A percentile compares a stretch with the other conserved stretches of the same genome.
Evolutionary conservation across 2,888 invertebrate genomes (phyloP).

Genomic region (Corbicula japonica): DNA sequence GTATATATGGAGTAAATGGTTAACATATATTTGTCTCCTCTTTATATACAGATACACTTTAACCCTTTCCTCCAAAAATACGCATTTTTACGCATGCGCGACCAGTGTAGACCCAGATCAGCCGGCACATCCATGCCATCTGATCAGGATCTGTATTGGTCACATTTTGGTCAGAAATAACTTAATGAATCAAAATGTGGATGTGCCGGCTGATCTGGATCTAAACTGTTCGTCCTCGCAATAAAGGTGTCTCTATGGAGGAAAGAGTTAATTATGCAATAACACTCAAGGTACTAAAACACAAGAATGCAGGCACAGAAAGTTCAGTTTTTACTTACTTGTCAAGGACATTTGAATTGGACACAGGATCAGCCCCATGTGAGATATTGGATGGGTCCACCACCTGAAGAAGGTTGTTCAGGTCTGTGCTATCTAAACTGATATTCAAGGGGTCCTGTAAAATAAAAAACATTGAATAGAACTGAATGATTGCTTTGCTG

Average conservation of each 20-base stretch:
- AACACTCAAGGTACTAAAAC: neutral
- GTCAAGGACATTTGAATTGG: slow-evolving; percentile 36
- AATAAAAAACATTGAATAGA: neutral
- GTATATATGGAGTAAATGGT: too few relatives aligned
- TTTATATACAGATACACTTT: too few relatives aligned
- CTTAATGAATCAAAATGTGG: neutral
- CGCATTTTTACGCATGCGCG: too few relatives aligned
- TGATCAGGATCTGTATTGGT: neutral
- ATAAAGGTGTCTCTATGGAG: neutral
- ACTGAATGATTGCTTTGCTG: neutral
- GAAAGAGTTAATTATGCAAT: neutral
- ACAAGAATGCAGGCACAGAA: neutral
- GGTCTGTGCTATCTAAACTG: slow-evolving; percentile 33
- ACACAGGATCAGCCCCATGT: slow-evolving; percentile 14
- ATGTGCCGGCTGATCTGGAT: neutral
- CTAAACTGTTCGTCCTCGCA: neutral
- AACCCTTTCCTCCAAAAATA: too few relatives aligned
- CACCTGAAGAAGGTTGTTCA: slow-evolving; percentile 42
- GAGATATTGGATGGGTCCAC: slow-evolving; percentile 16
- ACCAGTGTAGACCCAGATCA: too few relatives aligned
- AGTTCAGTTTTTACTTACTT: slow-evolving; percentile 25
- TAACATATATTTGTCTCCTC: too few relatives aligned
- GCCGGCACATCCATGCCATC: too few relatives aligned
- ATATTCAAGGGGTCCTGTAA: slow-evolving; percentile 25
- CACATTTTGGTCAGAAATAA: neutral